Base-by-base conservation (phyloP, 2,113 vertebrate species). In the Orientallactaga bullata region DNA sequence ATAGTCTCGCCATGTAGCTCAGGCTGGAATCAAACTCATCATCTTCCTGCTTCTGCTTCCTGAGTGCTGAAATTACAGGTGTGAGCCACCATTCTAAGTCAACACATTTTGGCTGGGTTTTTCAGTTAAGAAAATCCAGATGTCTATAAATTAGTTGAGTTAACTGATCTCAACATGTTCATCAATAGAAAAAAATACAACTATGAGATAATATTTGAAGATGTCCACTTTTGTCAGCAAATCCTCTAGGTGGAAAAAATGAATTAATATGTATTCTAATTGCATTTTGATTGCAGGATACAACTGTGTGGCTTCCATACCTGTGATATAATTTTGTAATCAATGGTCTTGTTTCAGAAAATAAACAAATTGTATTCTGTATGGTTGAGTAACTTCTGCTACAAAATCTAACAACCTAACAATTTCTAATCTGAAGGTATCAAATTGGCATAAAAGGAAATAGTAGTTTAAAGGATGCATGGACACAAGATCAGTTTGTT, bases 331-430 rank as follows among this genome's bases (percentile, higher is more conserved):
- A 91, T 94, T 98, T 97, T 96, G 88, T 94, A 97, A 97, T 92
- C 83, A 94, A 94, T 94, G 96, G 85, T 85, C 87, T 60, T 96
- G 89, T 95, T 96, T 94, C 96, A 95, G 94, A 94, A 95, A 96
- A 97, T 94, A 97, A 26, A n/a, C 95, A 96, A 94, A 96, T 97
- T 77, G 91, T 96, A 96, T 95, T 96, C 87, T 97, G 74, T 97
- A 92, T 86, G 94, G 85, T 84, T 97, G 92, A 91, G 76, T 97
- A 93, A 95, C 61, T 96, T 96, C 83, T 94, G 96, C 94, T 96
- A 97, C 90, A 90, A 69, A 95, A 96, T 96, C 95, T 94, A 96
- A 94, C 87, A 88, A 93, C 85, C 60, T 55, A 65, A 84, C 66
- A 95, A 96, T 83, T 77, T 63, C 83, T 90, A 94, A 95, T 89